Conservation (phyloP, 1,140 invertebrate genomes). For the Wasmannia auropunctata region DNA sequence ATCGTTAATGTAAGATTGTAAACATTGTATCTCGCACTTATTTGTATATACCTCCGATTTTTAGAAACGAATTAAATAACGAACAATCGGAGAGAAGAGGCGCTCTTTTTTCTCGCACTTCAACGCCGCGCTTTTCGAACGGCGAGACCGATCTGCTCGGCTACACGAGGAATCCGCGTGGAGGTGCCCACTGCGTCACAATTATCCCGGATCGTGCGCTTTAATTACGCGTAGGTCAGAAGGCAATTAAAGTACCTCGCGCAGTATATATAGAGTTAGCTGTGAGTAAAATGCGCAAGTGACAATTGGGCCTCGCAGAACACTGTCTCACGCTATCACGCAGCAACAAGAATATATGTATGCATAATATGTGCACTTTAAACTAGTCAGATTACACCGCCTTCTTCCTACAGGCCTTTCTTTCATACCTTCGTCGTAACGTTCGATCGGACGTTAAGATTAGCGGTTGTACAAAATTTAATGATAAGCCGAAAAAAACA, state of each 20-base stretch:
- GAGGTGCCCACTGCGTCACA: neutral
- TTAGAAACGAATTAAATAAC: neutral
- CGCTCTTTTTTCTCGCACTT: neutral
- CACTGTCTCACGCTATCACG: conserved; percentile 54
- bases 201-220: conserved; percentile 18
- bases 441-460: neutral
- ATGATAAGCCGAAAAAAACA: neutral
- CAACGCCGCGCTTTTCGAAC: neutral
- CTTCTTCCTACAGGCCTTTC: conserved; percentile 67
- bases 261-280: conserved; percentile 1
- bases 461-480: conserved; percentile 8
- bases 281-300: conserved; percentile 2
- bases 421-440: conserved; percentile 36
- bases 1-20: neutral
- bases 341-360: conserved; percentile 70
- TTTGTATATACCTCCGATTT: neutral
- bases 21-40: neutral
- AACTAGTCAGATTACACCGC: conserved; percentile 81
- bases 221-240: conserved; percentile 22
- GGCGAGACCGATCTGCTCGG: neutral
- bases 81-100: neutral
- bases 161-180: no score
- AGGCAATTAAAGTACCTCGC: neutral
- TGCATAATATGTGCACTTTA: conserved; percentile 79
- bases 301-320: neutral